phyloP scores from a whole-genome alignment of 1,140 invertebrate species.

The Schlechtendalia chinensis region DNA sequence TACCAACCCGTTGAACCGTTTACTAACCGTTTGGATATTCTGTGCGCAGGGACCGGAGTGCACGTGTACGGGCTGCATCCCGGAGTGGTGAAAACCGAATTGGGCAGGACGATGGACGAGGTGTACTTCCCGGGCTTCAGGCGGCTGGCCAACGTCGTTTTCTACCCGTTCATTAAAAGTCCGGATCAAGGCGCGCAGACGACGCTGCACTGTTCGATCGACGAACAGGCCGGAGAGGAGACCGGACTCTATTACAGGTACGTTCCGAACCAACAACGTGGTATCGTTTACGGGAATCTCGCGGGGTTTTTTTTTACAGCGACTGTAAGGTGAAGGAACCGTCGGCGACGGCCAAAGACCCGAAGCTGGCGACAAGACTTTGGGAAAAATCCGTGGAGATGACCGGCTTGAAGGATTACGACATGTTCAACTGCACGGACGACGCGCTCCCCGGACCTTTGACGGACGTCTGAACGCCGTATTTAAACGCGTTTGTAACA shows the following conservation, averaged over 20 bases:
- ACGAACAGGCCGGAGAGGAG: slow-evolving; percentile 65
- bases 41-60: slow-evolving; percentile 58
- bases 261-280: too few species aligned
- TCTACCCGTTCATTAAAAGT: slow-evolving; percentile 62
- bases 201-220: slow-evolving; percentile 72
- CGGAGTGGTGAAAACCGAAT: slow-evolving; percentile 71
- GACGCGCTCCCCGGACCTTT: slow-evolving; percentile 24
- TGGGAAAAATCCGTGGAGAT: slow-evolving; percentile 57
- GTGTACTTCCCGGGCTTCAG: slow-evolving; percentile 57
- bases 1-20: too few species aligned
- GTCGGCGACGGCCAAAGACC: slow-evolving; percentile 59
- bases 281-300: too few species aligned
- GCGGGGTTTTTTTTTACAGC: slow-evolving; percentile 54
- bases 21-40: too few species aligned
- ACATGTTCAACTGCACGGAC: slow-evolving; percentile 43
- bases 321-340: slow-evolving; percentile 62
- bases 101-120: slow-evolving; percentile 68
- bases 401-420: slow-evolving; percentile 51
- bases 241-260: slow-evolving; percentile 67
- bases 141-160: slow-evolving; percentile 53
- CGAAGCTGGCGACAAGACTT: slow-evolving; percentile 60
- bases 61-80: slow-evolving; percentile 72
- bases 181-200: slow-evolving; percentile 75
- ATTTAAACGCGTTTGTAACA: too few species aligned
- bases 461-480: slow-evolving; percentile 8